Conservation (phyloP, 2,797 vertebrate genomes). For the Urophycis tenuis region DNA sequence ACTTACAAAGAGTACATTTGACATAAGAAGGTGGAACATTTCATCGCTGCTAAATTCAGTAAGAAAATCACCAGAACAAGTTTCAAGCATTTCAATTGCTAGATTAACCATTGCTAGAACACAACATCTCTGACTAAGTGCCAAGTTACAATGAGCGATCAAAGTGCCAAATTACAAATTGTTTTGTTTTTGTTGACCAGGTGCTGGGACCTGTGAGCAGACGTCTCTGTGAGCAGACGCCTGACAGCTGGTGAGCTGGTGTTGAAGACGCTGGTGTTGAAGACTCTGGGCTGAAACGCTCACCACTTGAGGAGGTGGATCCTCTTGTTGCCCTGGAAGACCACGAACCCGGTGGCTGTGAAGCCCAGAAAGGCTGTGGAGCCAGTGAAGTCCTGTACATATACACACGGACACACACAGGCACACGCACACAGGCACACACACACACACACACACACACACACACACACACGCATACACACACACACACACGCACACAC, state of each 20-base stretch:
- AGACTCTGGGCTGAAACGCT: constrained; percentile 25
- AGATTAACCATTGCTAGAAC: too few species aligned
- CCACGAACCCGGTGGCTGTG: constrained; percentile 92
- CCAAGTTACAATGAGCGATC: too few species aligned
- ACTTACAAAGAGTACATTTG: too few species aligned
- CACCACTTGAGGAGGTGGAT: constrained; percentile 98
- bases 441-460: constrained; percentile 6
- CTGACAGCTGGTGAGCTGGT: neutral
- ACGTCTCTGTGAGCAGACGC: neutral
- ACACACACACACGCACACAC: too few species aligned
- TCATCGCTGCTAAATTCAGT: too few species aligned
- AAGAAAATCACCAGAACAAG: too few species aligned
- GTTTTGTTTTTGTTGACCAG: neutral
- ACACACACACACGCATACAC: neutral
- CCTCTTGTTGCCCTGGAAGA: constrained; percentile 98
- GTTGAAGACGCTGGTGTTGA: neutral
- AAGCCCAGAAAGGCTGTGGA: constrained; percentile 94
- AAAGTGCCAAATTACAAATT: too few species aligned
- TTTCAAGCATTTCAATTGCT: too few species aligned
- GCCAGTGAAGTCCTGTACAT: constrained; percentile 85
- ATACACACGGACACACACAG: constrained; percentile 32
- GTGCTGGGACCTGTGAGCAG: neutral
- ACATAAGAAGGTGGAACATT: too few species aligned
- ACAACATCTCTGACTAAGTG: too few species aligned
- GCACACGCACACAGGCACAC: constrained; percentile 15